A percentile compares a stretch with the other conserved stretches of the same genome.
phyloP scores from a whole-genome alignment of 2,888 invertebrate species.

The Drosophila putrida region DNA sequence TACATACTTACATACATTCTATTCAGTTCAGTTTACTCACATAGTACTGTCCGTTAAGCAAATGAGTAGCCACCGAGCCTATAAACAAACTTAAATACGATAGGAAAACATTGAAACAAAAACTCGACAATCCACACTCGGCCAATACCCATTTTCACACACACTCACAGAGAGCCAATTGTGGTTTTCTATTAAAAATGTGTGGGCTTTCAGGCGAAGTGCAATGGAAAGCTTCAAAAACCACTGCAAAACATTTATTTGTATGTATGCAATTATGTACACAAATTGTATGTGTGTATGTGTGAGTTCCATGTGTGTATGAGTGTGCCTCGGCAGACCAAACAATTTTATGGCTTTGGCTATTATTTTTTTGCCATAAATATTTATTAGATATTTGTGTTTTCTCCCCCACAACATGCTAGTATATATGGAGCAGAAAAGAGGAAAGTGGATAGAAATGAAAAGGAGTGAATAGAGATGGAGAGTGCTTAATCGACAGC shows the following conservation, averaged over 20 bases:
- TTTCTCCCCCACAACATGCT: neutral
- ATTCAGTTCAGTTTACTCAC: no score
- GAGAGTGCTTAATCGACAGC: constrained; percentile 8
- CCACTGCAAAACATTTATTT: constrained; percentile 1
- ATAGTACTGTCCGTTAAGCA: no score
- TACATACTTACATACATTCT: no score
- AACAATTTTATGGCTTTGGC: constrained; percentile 67
- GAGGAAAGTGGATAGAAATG: neutral
- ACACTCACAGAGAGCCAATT: constrained; percentile 34
- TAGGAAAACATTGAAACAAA: neutral
- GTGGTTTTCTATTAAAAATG: constrained; percentile 56
- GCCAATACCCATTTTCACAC: neutral
- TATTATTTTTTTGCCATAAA: constrained; percentile 66
- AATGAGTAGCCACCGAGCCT: no score
- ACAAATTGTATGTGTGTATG: constrained; percentile 14
- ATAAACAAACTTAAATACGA: no score
- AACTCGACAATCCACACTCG: neutral
- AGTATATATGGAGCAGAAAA: neutral
- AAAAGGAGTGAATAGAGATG: neutral
- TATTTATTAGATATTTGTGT: constrained; percentile 71
- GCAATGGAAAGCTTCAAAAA: constrained; percentile 34
- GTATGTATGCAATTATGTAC: constrained; percentile 38
- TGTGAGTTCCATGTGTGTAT: constrained; percentile 1
- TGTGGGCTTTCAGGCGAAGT: constrained; percentile 38
- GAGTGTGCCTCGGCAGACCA: constrained; percentile 28